phyloP scores from a whole-genome alignment of 2,888 invertebrate species.

The Tetheella fluctuosa region DNA sequence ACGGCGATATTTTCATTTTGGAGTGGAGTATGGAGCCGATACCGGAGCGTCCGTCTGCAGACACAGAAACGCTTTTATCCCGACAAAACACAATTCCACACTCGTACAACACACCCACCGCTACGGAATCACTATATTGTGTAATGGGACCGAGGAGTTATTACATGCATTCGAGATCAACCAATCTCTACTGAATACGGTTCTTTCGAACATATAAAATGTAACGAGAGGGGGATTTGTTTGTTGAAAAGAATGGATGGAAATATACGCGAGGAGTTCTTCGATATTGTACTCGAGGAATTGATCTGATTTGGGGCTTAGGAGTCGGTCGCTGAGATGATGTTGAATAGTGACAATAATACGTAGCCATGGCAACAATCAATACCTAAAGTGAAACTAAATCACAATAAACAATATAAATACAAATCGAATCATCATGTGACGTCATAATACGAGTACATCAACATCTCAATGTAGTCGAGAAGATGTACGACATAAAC shows the following conservation, averaged over 20 bases:
- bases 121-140: constrained; percentile 22
- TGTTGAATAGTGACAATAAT: not conserved
- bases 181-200: constrained; percentile 12
- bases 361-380: not conserved
- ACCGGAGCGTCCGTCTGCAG: constrained; percentile 32
- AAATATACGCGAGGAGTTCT: not conserved
- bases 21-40: not conserved
- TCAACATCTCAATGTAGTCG: not conserved
- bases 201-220: constrained; percentile 10
- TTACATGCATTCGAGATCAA: constrained; percentile 19
- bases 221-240: constrained; percentile 11
- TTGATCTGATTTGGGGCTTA: constrained; percentile 1
- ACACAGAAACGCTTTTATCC: constrained; percentile 66
- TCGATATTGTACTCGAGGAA: not conserved
- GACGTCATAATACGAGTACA: not conserved
- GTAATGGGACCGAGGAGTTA: constrained; percentile 22
- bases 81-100: constrained; percentile 41
- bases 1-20: not conserved
- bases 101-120: constrained; percentile 5
- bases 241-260: not conserved
- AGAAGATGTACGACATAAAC: constrained; percentile 1
- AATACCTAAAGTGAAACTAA: not conserved
- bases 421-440: not conserved
- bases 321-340: not conserved
- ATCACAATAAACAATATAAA: not conserved